A percentile compares a stretch with the other conserved stretches of the same genome.
Evolutionary conservation across 2,797 vertebrate species (phyloP).

Genomic region (Presbytis comata): DNA sequence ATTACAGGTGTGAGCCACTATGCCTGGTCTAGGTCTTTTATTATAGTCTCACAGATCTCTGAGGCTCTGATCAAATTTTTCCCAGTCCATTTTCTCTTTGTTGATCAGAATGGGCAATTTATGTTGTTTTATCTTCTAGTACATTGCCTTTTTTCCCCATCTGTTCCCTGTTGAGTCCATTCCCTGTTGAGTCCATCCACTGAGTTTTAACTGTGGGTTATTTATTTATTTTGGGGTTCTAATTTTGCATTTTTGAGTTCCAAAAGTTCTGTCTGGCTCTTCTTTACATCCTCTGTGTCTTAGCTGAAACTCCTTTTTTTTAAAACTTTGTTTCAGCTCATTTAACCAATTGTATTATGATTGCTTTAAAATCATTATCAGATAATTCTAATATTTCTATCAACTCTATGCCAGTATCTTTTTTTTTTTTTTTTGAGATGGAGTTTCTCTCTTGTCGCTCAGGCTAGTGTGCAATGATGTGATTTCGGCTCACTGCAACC

Average conservation of each 20-base stretch:
- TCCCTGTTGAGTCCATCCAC: background rate
- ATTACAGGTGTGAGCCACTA: background rate
- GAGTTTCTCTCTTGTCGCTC: background rate
- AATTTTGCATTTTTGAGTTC: background rate
- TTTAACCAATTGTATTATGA: background rate
- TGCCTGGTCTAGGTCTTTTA: background rate
- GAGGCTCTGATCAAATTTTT: background rate
- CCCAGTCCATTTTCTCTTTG: background rate
- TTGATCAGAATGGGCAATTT: background rate
- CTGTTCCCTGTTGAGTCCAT: background rate
- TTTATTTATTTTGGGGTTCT: background rate
- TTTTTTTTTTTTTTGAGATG: background rate
- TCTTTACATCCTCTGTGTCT: background rate
- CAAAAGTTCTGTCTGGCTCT: background rate
- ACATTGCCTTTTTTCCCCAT: background rate
- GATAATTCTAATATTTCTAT: background rate
- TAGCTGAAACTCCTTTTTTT: background rate
- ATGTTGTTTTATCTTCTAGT: background rate
- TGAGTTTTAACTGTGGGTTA: background rate
- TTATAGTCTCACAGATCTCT: background rate
- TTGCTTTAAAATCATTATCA: background rate
- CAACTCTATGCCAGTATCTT: background rate
- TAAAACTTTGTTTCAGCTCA: background rate
- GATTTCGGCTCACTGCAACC: background rate
- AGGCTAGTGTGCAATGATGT: background rate